Evolutionary conservation across 2,113 vertebrate genomes (phyloP), one percentile per base, ranked within the genome.

Genomic region (Syrrhaptes paradoxus): DNA sequence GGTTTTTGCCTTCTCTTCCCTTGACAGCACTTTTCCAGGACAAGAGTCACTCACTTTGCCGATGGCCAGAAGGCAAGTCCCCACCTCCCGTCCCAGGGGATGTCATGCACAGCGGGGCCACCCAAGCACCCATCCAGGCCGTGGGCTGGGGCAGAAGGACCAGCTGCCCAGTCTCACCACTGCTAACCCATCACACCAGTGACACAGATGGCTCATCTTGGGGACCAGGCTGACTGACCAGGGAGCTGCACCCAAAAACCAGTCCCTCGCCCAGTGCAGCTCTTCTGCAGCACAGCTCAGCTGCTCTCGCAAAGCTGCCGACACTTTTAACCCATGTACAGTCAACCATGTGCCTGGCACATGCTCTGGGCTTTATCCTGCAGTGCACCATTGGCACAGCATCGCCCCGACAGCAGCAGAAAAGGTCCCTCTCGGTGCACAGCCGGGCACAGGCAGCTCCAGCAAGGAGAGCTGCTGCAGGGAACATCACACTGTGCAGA

Each of bases 221-320:
- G 43, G 11, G 29, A 55, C 34, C 45, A 49, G 36, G 61, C 61
- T 55, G 17, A 17, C 19, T 58, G 67, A 76, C 7, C 5, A 4
- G 0, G 43, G 49, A 51, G 31, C 57, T 52, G 51, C 62, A 58
- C 43, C 36, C 63, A 12, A 58, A 76, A 4, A 13, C 62, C 41
- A 49, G 54, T 9, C 68, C 28, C 54, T 20, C 7, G 21, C 26
- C 36, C 52, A 31, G 71, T 1, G 48, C 0, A 9, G 46, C 19
- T 21, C 38, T 75, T 66, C n/a, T 14, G 11, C 34, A 87, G 81
- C 52, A 49, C 49, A 59, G 54, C 65, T 34, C 49, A 73, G 70
- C 46, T 71, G 75, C 81, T 59, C 63, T 46, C 4, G 0, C 46
- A 66, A 66, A 52, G n/a, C n/a, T 26, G 29, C 16, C 0, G 0